phyloP scores from a whole-genome alignment of 2,888 invertebrate genomes.

The Papilio protenor region DNA sequence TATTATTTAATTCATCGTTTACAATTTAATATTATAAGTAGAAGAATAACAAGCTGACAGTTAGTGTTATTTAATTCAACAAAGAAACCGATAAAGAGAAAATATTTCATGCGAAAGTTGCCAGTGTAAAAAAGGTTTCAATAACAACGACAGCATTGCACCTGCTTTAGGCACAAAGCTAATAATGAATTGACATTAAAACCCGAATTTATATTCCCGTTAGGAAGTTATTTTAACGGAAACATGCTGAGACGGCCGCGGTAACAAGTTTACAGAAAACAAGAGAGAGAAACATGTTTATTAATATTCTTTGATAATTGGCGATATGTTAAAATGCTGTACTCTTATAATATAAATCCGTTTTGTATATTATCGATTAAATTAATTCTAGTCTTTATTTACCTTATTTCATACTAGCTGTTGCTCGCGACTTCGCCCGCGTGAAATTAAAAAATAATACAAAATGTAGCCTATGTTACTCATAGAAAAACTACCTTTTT shows the following conservation, averaged over 20 bases:
- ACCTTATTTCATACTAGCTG: too few species aligned
- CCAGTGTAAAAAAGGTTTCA: slow-evolving; percentile 29
- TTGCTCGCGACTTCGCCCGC: too few species aligned
- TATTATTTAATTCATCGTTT: background rate
- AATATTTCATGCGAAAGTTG: slow-evolving; percentile 41
- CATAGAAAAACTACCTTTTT: too few species aligned
- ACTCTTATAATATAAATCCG: background rate
- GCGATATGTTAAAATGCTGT: background rate
- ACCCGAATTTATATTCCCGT: slow-evolving; percentile 43
- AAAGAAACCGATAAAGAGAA: slow-evolving; percentile 32
- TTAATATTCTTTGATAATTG: slow-evolving; percentile 13
- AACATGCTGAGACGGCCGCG: slow-evolving; percentile 10
- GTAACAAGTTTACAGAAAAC: slow-evolving; percentile 28
- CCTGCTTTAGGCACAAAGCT: slow-evolving; percentile 28
- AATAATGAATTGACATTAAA: slow-evolving; percentile 42
- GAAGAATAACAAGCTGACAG: slow-evolving; percentile 32
- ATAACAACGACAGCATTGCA: slow-evolving; percentile 26
- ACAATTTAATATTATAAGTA: background rate
- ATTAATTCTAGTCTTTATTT: too few species aligned
- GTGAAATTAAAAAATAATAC: too few species aligned
- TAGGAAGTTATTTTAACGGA: slow-evolving; percentile 42
- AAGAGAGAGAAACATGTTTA: slow-evolving; percentile 12
- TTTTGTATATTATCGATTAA: too few species aligned
- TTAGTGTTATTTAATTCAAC: slow-evolving; percentile 24
- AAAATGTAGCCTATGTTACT: too few species aligned